These are phyloP conservation scores for Cylas formicarius DNA, from an alignment of 1,140 invertebrate species.

Conservation along the genomic window DNA sequence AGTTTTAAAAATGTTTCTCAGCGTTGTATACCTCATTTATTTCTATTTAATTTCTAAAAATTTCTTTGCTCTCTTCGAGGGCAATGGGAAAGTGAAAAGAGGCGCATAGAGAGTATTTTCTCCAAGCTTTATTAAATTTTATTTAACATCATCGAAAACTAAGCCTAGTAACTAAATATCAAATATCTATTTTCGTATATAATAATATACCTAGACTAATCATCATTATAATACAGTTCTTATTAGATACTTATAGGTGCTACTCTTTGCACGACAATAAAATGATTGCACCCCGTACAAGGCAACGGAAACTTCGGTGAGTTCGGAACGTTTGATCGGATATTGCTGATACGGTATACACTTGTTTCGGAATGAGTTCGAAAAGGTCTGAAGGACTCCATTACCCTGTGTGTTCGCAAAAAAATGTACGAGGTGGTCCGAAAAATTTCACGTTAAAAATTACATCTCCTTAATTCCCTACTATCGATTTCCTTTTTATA, in stretches of 20 bases:
- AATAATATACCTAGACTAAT: constrained; percentile 37
- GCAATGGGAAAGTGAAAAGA: neutral
- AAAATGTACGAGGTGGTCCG: constrained; percentile 34
- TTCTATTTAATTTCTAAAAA: too few relatives aligned
- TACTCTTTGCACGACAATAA: constrained; percentile 20
- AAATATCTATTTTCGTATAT: constrained; percentile 40
- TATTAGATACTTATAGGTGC: constrained; percentile 27
- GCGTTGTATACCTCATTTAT: too few relatives aligned
- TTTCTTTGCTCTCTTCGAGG: neutral
- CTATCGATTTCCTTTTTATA: constrained; percentile 38
- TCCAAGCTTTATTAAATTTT: constrained; percentile 41
- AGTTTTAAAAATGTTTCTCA: too few relatives aligned
- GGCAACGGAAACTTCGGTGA: too few relatives aligned
- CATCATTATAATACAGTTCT: constrained; percentile 37
- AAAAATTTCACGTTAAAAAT: constrained; percentile 21
- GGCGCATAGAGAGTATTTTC: constrained; percentile 18
- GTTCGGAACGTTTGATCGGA: constrained; percentile 10
- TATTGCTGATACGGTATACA: constrained; percentile 1
- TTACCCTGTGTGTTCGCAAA: constrained; percentile 36
- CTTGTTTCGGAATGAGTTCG: constrained; percentile 1
- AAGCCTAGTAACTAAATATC: constrained; percentile 42
- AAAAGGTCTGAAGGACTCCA: neutral
- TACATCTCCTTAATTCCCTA: constrained; percentile 29
- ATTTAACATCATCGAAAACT: constrained; percentile 43
- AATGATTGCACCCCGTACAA: constrained; percentile 36